Conservation (phyloP, 2,113 vertebrate species). For the Megaceryle maxima region DNA sequence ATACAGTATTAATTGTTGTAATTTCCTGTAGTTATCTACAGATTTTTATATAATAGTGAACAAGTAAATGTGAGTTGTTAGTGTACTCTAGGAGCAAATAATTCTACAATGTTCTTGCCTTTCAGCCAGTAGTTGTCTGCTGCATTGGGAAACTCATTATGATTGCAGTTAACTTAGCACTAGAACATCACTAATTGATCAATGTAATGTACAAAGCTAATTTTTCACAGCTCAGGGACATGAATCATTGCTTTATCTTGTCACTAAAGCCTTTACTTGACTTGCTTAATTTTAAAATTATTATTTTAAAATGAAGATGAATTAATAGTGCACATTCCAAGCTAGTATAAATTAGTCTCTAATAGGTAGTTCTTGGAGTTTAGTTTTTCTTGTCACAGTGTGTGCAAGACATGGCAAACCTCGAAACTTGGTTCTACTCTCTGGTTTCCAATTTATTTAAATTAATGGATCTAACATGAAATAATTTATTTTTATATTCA, state of each 20-base stretch:
- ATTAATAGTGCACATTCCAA: constrained; percentile 7
- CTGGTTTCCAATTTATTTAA: background rate
- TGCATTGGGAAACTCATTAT: constrained; percentile 59
- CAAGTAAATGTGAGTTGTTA: background rate
- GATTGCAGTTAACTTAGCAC: constrained; percentile 51
- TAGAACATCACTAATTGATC: constrained; percentile 65
- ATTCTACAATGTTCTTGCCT: background rate
- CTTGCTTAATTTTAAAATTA: constrained; percentile 71
- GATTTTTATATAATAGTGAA: background rate
- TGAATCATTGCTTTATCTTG: constrained; percentile 62
- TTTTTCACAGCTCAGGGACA: constrained; percentile 56
- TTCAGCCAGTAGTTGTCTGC: background rate
- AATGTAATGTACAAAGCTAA: constrained; percentile 48
- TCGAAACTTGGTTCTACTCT: background rate
- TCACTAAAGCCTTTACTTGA: constrained; percentile 67
- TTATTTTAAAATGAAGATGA: constrained; percentile 62
- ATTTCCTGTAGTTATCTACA: background rate
- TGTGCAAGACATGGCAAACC: background rate
- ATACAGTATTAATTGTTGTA: background rate
- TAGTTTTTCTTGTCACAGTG: background rate
- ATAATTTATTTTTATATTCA: background rate
- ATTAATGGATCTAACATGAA: background rate
- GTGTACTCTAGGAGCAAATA: background rate
- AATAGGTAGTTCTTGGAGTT: constrained; percentile 21
- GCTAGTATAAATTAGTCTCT: constrained; percentile 40